Base-by-base conservation (phyloP, 2,888 invertebrate species). In the Pachliopta kotzebuea region DNA sequence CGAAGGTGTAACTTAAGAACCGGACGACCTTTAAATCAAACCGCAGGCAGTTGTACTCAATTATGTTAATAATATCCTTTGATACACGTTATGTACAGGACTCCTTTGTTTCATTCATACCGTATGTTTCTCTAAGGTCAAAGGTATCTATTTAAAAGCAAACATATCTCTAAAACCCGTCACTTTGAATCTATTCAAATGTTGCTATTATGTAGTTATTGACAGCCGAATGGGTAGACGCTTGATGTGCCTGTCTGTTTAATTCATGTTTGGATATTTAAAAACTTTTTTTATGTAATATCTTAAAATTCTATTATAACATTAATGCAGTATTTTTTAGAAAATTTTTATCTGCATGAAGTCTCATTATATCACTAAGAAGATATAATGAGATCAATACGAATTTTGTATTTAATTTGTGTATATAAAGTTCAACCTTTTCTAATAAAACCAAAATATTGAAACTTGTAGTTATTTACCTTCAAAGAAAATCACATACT, bases 1-100 rank as follows among this genome's bases (percentile, higher is more conserved):
- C 23, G 59, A 60, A 59, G 49, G 63, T 64, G 63, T 60, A 64
- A 64, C 56, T 37, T 49, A 24, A 64, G 23, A 64, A 64, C 63
- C 55, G 0, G 60, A 26, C 60, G 63, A 50, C 63, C 63, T 60
- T 64, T 55, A 26, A 29, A 42, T 55, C 24, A 60, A 54, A 63
- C 63, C 63, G 37, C 63, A 59, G 24, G 60, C 56, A 60, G 55
- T 56, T 55, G 63, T 60, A 64, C 45, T 59, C 56, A 56, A 64
- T 60, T 64, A 64, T 52, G 55, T 42, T 60, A 60, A 64, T 56
- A 56, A 59, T 60, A 64, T 55, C 55, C 63, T 60, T 50, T 52
- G 59, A 56, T 62, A 62, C 50, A 20, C 14, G 56, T 55, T 18
- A 50, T 23, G 14, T 55, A 50, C 54, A 23, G 4, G 29, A n/a